A percentile compares a stretch with the other conserved stretches of the same genome.
Evolutionary conservation across 2,797 vertebrate species (phyloP).

Genomic region (Percopsis omiscomaycus): DNA sequence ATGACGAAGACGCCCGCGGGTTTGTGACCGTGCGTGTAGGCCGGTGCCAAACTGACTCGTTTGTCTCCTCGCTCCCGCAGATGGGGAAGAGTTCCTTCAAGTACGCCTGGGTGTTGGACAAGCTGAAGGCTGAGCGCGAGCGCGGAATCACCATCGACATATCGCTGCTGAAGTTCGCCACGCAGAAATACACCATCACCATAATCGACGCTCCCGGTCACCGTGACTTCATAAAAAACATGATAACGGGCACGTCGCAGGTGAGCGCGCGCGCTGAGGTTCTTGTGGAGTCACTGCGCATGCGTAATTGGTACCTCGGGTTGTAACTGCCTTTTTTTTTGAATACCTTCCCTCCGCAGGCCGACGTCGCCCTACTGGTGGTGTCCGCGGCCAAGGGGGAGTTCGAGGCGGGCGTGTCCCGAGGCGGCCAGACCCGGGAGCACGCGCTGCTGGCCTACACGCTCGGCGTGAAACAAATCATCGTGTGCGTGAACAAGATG

Average conservation of each 20-base stretch:
- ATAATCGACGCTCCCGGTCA: conserved; percentile 84
- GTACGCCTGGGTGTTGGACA: conserved; percentile 83
- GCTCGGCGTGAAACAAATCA: conserved; percentile 83
- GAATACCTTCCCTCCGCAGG: conserved; percentile 56
- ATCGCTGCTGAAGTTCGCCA: conserved; percentile 81
- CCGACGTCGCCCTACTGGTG: conserved; percentile 81
- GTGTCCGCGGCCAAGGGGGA: conserved; percentile 83
- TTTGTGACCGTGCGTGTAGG: no score
- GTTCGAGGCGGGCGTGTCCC: conserved; percentile 80
- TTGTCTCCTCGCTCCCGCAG: conserved; percentile 38
- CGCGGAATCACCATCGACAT: conserved; percentile 84
- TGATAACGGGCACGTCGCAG: conserved; percentile 86
- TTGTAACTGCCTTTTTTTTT: no score
- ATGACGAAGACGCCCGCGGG: no score
- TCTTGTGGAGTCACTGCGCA: background rate
- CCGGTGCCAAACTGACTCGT: background rate
- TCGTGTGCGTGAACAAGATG: conserved; percentile 85
- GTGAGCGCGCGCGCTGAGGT: conserved; percentile 36
- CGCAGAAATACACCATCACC: conserved; percentile 79
- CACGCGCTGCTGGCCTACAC: conserved; percentile 83
- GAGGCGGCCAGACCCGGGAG: conserved; percentile 83
- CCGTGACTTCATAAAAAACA: conserved; percentile 85
- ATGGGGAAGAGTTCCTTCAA: conserved; percentile 84
- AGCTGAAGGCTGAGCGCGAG: conserved; percentile 81
- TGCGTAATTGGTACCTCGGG: no score